Evolutionary conservation across 2,888 invertebrate genomes (phyloP).

Genomic region (Drosophila antonietae): DNA sequence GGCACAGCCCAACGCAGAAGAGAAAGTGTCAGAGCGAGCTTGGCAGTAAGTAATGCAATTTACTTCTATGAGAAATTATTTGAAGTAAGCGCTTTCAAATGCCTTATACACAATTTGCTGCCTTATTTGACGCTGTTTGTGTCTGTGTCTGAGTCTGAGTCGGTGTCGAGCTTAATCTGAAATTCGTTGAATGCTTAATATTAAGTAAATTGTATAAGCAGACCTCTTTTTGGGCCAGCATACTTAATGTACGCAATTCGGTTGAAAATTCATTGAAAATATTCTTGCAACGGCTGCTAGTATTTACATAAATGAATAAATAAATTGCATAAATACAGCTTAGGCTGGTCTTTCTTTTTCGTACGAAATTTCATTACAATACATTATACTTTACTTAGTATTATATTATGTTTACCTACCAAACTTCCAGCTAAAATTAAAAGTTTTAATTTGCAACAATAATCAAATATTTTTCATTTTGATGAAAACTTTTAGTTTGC

Average conservation of each 20-base stretch:
- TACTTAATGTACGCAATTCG: conserved; percentile 7
- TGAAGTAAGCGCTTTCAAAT: conserved; percentile 13
- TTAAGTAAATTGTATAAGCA: conserved; percentile 25
- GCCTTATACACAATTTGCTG: conserved; percentile 2
- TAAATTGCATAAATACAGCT: conserved; percentile 2
- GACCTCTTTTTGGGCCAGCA: conserved; percentile 10
- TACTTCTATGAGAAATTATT: conserved; percentile 21
- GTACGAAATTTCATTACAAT: neutral
- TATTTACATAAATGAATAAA: conserved; percentile 19
- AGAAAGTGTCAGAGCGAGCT: neutral
- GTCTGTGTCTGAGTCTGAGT: neutral
- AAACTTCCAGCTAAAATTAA: neutral
- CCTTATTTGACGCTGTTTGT: neutral
- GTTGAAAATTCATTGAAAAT: neutral
- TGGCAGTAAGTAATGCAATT: conserved; percentile 23
- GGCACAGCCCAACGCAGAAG: neutral
- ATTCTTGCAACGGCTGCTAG: neutral
- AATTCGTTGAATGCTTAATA: conserved; percentile 26
- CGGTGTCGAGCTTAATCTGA: neutral
- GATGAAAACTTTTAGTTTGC: neutral
- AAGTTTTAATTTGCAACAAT: neutral
- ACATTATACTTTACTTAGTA: too few species aligned
- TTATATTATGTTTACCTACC: neutral
- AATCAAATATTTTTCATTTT: neutral
- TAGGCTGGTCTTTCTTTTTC: neutral